These are phyloP conservation scores for Sitophilus oryzae DNA, from an alignment of 1,140 invertebrate genomes.

Conservation along the genomic window DNA sequence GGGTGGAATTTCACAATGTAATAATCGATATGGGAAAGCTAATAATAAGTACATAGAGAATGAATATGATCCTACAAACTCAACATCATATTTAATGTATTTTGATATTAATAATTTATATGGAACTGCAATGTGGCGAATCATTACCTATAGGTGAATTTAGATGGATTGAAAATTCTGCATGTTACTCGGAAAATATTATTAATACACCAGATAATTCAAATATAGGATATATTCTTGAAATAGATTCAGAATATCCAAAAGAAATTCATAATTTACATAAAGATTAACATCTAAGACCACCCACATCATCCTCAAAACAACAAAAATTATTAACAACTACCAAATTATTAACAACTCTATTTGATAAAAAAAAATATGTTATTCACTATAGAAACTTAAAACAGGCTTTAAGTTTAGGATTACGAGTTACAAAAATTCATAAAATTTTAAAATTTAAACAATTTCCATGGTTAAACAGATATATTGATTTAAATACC, in stretches of 20 bases:
- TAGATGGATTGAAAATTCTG: conserved; percentile 38
- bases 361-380: conserved; percentile 32
- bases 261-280: conserved; percentile 32
- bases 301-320: conserved; percentile 24
- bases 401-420: too few species aligned
- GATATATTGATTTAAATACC: conserved; percentile 43
- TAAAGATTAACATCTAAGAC: conserved; percentile 37
- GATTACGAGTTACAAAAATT: conserved; percentile 38
- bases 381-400: too few species aligned
- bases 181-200: conserved; percentile 35
- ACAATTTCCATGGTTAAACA: conserved; percentile 38
- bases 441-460: conserved; percentile 40
- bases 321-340: too few species aligned
- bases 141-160: conserved; percentile 44
- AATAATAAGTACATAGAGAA: conserved; percentile 15
- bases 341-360: conserved; percentile 44
- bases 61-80: conserved; percentile 11
- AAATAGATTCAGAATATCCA: conserved; percentile 31
- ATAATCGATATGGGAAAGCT: conserved; percentile 1
- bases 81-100: conserved; percentile 16
- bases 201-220: conserved; percentile 38
- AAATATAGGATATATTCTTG: conserved; percentile 48
- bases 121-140: conserved; percentile 47
- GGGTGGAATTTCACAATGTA: too few species aligned
- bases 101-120: conserved; percentile 41